Evolutionary conservation across 2,888 invertebrate species (phyloP).

Genomic region (Caenorhabditis afra): DNA sequence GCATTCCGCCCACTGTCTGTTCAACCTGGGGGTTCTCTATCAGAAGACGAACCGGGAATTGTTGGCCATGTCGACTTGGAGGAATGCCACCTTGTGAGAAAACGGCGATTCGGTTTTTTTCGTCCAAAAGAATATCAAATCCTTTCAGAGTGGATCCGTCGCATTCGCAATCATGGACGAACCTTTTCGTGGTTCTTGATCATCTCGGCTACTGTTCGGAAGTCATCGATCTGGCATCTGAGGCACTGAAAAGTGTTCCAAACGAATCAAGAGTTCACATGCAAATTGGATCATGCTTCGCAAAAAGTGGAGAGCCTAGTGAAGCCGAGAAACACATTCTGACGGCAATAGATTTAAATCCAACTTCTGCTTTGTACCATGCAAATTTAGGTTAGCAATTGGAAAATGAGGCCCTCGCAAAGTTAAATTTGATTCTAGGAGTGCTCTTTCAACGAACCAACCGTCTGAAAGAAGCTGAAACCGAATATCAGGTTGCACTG

Average conservation of each 20-base stretch:
- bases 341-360: slow-evolving; percentile 85
- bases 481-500: slow-evolving; percentile 54
- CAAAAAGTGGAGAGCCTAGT: slow-evolving; percentile 87
- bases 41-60: slow-evolving; percentile 87
- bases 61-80: slow-evolving; percentile 89
- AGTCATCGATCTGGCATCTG: slow-evolving; percentile 86
- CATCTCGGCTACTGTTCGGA: slow-evolving; percentile 85
- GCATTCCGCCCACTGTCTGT: slow-evolving; percentile 93
- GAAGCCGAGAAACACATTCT: slow-evolving; percentile 90
- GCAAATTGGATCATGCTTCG: slow-evolving; percentile 91
- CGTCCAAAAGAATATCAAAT: background rate
- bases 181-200: slow-evolving; percentile 87
- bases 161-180: slow-evolving; percentile 93
- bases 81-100: slow-evolving; percentile 85
- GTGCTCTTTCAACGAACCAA: slow-evolving; percentile 67
- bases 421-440: slow-evolving; percentile 48
- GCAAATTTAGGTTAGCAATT: slow-evolving; percentile 89
- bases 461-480: slow-evolving; percentile 47
- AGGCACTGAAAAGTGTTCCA: slow-evolving; percentile 87
- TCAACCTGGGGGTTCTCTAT: slow-evolving; percentile 95
- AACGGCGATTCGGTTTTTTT: too few species aligned
- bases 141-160: slow-evolving; percentile 83
- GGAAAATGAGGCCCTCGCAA: background rate
- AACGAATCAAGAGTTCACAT: slow-evolving; percentile 89
- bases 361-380: slow-evolving; percentile 88